These are phyloP conservation scores for Drosophila lutescens DNA, from an alignment of 2,888 invertebrate species.

Conservation along the genomic window DNA sequence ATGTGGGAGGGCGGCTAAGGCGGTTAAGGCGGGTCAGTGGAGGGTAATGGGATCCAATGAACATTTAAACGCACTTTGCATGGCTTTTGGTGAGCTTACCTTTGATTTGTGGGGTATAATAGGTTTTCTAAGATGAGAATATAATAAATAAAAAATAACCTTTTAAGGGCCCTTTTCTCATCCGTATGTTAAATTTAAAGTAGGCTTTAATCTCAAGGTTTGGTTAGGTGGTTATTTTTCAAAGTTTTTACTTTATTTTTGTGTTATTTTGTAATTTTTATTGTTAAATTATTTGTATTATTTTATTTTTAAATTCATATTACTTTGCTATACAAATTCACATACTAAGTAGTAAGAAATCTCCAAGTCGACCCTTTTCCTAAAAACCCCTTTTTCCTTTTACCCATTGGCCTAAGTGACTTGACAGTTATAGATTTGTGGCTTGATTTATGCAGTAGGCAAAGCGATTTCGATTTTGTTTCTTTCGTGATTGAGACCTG, in stretches of 20 bases:
- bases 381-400: not conserved
- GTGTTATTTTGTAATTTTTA: no score
- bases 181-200: no score
- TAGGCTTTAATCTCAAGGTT: no score
- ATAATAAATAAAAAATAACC: no score
- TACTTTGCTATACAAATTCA: no score
- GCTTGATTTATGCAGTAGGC: slow-evolving; percentile 64
- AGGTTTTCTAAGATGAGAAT: not conserved
- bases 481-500: slow-evolving; percentile 41
- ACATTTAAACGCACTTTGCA: slow-evolving; percentile 71
- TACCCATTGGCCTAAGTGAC: slow-evolving; percentile 61
- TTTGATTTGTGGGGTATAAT: not conserved
- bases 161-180: no score
- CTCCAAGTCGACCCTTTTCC: slow-evolving; percentile 12
- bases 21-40: slow-evolving; percentile 9
- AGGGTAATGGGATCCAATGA: slow-evolving; percentile 33
- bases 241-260: no score
- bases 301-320: no score
- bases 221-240: no score
- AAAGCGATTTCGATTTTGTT: slow-evolving; percentile 21
- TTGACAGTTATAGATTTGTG: slow-evolving; percentile 62
- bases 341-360: no score
- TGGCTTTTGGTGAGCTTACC: not conserved
- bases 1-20: slow-evolving; percentile 19
- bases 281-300: no score